These are phyloP conservation scores for Propithecus perrieri DNA, from an alignment of 2,797 vertebrate genomes.

Conservation along the genomic window DNA sequence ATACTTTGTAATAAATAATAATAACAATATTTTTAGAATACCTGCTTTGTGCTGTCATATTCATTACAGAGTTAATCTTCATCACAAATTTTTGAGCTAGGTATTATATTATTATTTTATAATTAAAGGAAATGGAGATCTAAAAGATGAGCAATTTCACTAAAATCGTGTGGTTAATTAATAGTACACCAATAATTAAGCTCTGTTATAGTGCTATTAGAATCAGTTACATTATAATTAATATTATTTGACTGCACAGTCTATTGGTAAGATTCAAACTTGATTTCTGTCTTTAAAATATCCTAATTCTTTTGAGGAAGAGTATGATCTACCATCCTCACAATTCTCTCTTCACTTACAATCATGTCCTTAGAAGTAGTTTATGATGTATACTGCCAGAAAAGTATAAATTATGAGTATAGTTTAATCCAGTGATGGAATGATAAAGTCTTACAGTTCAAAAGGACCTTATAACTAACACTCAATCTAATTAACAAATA, in stretches of 20 bases:
- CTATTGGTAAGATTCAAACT: not conserved
- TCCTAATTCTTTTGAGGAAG: not conserved
- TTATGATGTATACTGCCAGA: not conserved
- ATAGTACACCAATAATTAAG: not conserved
- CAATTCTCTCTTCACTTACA: not conserved
- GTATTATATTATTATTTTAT: not conserved
- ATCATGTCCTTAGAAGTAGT: not conserved
- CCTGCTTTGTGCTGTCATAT: not conserved
- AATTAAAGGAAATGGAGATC: not conserved
- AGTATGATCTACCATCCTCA: not conserved
- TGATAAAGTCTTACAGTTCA: not conserved
- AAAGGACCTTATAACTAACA: not conserved
- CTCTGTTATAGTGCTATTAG: not conserved
- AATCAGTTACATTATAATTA: not conserved
- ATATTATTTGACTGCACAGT: not conserved
- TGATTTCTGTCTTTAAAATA: not conserved
- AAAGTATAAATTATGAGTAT: not conserved
- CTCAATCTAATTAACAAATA: not conserved
- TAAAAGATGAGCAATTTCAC: not conserved
- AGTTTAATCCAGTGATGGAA: not conserved
- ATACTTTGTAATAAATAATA: not conserved
- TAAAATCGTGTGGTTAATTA: not conserved
- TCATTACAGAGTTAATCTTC: not conserved
- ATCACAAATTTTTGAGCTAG: not conserved
- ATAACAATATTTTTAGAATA: not conserved